These are phyloP conservation scores for Eumeta japonica DNA, from an alignment of 1,140 invertebrate species.

Conservation along the genomic window DNA sequence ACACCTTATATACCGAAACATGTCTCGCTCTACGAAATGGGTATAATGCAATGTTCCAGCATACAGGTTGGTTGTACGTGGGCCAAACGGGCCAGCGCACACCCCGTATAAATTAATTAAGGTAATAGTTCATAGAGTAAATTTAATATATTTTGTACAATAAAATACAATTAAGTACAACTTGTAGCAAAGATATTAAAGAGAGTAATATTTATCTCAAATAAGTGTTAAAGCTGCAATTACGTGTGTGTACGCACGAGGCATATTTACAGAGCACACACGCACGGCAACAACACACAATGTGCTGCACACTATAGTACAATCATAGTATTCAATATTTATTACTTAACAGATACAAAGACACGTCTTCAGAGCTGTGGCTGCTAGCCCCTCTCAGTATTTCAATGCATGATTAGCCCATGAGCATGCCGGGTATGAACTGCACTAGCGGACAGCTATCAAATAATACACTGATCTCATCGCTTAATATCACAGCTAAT, in stretches of 20 bases:
- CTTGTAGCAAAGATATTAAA: slow-evolving; percentile 62
- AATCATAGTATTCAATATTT: slow-evolving; percentile 52
- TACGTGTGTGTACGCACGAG: slow-evolving; percentile 55
- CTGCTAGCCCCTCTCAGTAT: slow-evolving; percentile 47
- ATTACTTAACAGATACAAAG: slow-evolving; percentile 56
- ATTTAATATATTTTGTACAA: slow-evolving; percentile 62
- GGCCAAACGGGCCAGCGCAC: slow-evolving; percentile 50
- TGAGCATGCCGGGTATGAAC: slow-evolving; percentile 46
- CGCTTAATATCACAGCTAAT: slow-evolving; percentile 58
- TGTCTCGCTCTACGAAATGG: slow-evolving; percentile 46
- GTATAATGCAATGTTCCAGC: slow-evolving; percentile 53
- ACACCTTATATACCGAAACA: slow-evolving; percentile 56
- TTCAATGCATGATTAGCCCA: slow-evolving; percentile 59
- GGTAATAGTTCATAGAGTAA: slow-evolving; percentile 56
- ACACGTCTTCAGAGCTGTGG: slow-evolving; percentile 51
- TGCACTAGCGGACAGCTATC: slow-evolving; percentile 51
- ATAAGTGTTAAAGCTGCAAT: slow-evolving; percentile 56
- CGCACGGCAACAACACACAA: slow-evolving; percentile 47
- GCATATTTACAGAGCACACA: slow-evolving; percentile 58
- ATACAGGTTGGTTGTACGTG: slow-evolving; percentile 53
- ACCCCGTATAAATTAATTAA: slow-evolving; percentile 57
- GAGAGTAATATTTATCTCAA: slow-evolving; percentile 59
- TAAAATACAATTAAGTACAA: slow-evolving; percentile 62
- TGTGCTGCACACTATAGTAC: slow-evolving; percentile 55
- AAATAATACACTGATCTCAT: slow-evolving; percentile 56